Evolutionary conservation across 2,797 vertebrate species (phyloP).

Genomic region (Protonibea diacanthus): DNA sequence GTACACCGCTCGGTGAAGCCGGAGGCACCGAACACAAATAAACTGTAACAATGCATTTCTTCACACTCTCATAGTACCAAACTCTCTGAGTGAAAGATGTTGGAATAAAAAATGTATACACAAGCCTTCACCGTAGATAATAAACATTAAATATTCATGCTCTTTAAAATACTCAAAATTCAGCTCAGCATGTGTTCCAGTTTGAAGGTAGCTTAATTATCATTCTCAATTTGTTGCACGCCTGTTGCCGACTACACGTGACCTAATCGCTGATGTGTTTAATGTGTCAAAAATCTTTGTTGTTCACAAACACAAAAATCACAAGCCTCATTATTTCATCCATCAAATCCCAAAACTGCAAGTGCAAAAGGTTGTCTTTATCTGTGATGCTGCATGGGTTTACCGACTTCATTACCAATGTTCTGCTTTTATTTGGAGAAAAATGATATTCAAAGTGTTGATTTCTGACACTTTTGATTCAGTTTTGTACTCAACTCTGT

Average conservation of each 20-base stretch:
- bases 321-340: neutral
- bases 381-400: constrained; percentile 9
- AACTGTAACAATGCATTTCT: constrained; percentile 30
- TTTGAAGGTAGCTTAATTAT: neutral
- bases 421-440: constrained; percentile 17
- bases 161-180: constrained; percentile 5
- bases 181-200: neutral
- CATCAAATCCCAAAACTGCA: neutral
- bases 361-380: constrained; percentile 9
- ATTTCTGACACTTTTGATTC: constrained; percentile 27
- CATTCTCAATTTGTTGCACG: neutral
- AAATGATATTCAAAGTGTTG: neutral
- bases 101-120: neutral
- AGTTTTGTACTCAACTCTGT: neutral
- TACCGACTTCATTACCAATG: neutral
- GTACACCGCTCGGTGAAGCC: constrained; percentile 7
- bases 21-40: constrained; percentile 30
- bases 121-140: constrained; percentile 5
- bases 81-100: constrained; percentile 3
- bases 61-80: constrained; percentile 4
- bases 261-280: constrained; percentile 3
- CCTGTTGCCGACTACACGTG: neutral
- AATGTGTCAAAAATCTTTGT: constrained; percentile 12
- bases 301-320: neutral
- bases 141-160: constrained; percentile 34